These are phyloP conservation scores for Ciconia maguari DNA, from an alignment of 2,113 vertebrate genomes.

Conservation along the genomic window DNA sequence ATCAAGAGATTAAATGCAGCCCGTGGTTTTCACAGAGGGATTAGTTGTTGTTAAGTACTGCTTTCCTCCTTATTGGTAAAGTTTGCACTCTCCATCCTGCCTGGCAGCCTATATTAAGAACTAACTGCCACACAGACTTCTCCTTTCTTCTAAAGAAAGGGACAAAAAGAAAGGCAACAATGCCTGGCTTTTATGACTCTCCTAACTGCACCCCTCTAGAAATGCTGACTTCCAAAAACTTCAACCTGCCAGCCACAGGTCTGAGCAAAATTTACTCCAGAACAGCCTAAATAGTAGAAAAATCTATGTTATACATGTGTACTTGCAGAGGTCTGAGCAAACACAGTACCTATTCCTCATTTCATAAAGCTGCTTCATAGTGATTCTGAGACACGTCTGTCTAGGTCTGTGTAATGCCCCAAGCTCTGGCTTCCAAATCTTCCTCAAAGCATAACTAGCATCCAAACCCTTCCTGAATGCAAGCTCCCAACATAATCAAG, in stretches of 20 bases:
- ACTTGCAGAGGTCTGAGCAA: neutral
- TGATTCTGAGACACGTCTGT: neutral
- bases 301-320: neutral
- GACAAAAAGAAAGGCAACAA: neutral
- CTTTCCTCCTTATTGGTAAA: neutral
- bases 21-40: neutral
- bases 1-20: neutral
- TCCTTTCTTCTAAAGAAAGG: neutral
- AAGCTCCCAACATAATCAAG: neutral
- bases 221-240: neutral
- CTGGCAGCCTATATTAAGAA: constrained; percentile 24
- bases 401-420: neutral
- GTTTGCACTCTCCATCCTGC: neutral
- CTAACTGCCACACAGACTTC: constrained; percentile 18
- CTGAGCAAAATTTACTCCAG: neutral
- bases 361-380: neutral
- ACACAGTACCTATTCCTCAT: neutral
- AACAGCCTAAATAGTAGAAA: neutral
- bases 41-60: neutral
- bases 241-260: neutral
- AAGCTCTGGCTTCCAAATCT: neutral
- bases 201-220: neutral
- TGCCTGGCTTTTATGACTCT: neutral
- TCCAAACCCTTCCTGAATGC: neutral
- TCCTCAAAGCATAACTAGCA: neutral